Percentiles rank a stretch among this genome's conserved stretches.
phyloP scores from a whole-genome alignment of 2,888 invertebrate genomes.

The Cantharis rufa region DNA sequence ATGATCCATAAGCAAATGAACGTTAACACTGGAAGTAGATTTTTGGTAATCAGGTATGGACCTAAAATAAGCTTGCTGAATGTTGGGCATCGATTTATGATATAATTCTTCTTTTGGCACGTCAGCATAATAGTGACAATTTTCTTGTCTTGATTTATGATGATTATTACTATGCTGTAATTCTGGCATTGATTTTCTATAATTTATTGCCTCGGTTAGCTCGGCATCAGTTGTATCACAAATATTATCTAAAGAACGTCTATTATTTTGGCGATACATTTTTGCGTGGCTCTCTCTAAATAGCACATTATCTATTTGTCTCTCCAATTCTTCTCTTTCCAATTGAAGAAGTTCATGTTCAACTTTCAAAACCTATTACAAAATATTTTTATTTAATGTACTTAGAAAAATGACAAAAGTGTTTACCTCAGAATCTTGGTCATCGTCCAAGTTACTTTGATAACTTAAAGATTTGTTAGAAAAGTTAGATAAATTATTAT shows the following conservation, averaged over 20 bases:
- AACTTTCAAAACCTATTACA: conserved; percentile 68
- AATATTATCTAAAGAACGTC: conserved; percentile 52
- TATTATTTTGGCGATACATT: conserved; percentile 45
- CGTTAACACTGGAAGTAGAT: conserved; percentile 32
- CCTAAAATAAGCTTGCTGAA: conserved; percentile 46
- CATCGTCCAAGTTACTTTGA: conserved; percentile 33
- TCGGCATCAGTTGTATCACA: conserved; percentile 41
- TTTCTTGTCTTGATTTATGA: conserved; percentile 30
- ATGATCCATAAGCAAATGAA: not conserved
- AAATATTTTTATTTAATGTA: conserved; percentile 3
- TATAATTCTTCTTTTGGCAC: conserved; percentile 37
- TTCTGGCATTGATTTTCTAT: conserved; percentile 53
- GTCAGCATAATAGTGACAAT: conserved; percentile 6
- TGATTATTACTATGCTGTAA: conserved; percentile 33
- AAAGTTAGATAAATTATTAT: conserved; percentile 45
- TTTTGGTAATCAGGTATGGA: conserved; percentile 4
- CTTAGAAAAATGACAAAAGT: not conserved
- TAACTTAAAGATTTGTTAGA: conserved; percentile 27
- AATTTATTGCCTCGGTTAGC: conserved; percentile 32
- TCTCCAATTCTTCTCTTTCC: conserved; percentile 76
- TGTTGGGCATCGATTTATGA: conserved; percentile 51
- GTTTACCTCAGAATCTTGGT: conserved; percentile 51
- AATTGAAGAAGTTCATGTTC: conserved; percentile 77
- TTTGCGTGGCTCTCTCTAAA: conserved; percentile 66
- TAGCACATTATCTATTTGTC: conserved; percentile 73